These are phyloP conservation scores for Rhagoletis pomonella DNA, from an alignment of 1,140 invertebrate species.

Conservation along the genomic window DNA sequence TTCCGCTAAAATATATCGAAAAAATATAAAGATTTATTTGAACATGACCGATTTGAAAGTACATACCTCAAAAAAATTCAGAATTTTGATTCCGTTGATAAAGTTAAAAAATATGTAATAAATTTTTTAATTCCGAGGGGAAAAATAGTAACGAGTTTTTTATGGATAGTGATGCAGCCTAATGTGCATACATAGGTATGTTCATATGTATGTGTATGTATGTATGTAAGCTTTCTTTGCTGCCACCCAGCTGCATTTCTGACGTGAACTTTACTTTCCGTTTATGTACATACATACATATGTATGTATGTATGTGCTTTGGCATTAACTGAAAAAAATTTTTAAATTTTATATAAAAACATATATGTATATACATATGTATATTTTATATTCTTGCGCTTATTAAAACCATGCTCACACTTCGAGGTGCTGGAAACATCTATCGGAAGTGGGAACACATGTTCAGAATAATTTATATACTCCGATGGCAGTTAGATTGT, in stretches of 20 bases:
- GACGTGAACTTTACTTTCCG: not conserved
- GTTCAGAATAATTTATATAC: slow-evolving; percentile 39
- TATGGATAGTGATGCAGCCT: too few relatives aligned
- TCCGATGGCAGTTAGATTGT: not conserved
- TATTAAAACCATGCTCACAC: slow-evolving; percentile 50
- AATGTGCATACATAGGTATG: not conserved
- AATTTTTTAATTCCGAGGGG: too few relatives aligned
- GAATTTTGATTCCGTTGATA: too few relatives aligned
- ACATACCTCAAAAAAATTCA: too few relatives aligned
- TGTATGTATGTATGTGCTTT: not conserved
- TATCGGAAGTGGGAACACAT: slow-evolving; percentile 33
- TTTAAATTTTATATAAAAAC: too few relatives aligned
- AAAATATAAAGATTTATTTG: too few relatives aligned
- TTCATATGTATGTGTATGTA: not conserved
- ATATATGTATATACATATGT: not conserved
- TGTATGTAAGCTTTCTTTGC: not conserved
- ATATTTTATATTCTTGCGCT: not conserved
- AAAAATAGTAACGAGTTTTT: too few relatives aligned
- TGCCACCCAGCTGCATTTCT: slow-evolving; percentile 11
- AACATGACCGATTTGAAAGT: too few relatives aligned
- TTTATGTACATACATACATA: slow-evolving; percentile 1
- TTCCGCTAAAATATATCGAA: too few relatives aligned
- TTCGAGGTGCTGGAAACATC: slow-evolving; percentile 41
- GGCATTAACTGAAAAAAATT: too few relatives aligned
- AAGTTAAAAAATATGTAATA: too few relatives aligned